Base-by-base conservation (phyloP, 2,797 vertebrate species). In the Arrhamphus sclerolepis region DNA sequence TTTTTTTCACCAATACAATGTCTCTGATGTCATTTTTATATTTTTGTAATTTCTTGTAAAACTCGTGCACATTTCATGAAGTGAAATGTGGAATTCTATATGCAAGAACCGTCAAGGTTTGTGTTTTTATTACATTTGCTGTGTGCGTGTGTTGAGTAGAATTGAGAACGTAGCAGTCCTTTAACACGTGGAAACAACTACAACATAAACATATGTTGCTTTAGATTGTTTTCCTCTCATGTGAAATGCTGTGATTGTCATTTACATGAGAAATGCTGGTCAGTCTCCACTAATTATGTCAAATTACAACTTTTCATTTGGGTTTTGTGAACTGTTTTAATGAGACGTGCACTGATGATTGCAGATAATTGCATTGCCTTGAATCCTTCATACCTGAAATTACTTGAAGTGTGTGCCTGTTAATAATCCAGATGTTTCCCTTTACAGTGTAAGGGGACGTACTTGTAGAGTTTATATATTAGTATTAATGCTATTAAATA, bases 381-480 rank as follows among this genome's bases (percentile, higher is more conserved):
- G 38, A 56, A 75, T 75, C 61, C 39, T 74, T 38, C 66, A 68
- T 83, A 81, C 89, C 85, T 91, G 86, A 89, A 89, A 90, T 90
- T 83, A 92, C 91, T 93, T 92, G 89, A 93, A 92, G 82, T 85
- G 84, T 86, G 75, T 87, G 72, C 77, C 76, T 88, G 70, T 80
- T 22, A 66, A 67, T 57, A 46, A 49, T 43, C 18, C 57, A 38
- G 34, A 38, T 38, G 34, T n/a, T 3, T 26, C 21, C 49, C 31
- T 60, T 61, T 46, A n/a, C 42, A 42, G 39, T 16, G 19, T 22
- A 22, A 60, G 40, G 24, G 21, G 53, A 40, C 34, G 1, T 38
- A 38, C 13, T 38, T 14, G 11, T 14, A 16, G 34, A 14, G 13
- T 38, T 14, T 2, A 38, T 3, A 38, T 3, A 38, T 38, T 11